Percentiles rank a stretch among this genome's conserved stretches.
Conservation (phyloP, 2,797 vertebrate species). For the Adelosebastes latens region DNA sequence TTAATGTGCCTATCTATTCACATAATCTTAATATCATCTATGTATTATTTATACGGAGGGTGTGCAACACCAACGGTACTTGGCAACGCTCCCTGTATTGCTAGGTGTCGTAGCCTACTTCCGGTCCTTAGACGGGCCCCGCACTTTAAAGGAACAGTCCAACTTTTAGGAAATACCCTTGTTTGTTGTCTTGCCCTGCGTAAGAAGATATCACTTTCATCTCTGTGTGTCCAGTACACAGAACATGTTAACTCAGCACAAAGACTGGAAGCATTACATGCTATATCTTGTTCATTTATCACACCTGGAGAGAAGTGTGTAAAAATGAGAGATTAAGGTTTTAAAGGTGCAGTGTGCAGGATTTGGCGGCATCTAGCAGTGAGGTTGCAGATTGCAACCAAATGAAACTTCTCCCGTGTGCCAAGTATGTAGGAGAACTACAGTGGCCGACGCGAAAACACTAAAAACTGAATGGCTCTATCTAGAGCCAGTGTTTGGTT, state of each 20-base stretch:
- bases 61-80: neutral
- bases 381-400: neutral
- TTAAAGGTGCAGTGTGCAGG: neutral
- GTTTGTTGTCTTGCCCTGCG: neutral
- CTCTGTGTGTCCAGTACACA: neutral
- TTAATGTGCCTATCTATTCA: neutral
- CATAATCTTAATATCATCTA: neutral
- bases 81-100: neutral
- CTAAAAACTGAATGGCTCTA: too few relatives aligned
- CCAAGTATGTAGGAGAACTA: neutral
- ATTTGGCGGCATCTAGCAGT: neutral
- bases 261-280: neutral
- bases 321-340: neutral
- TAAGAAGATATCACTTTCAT: neutral
- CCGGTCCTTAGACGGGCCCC: neutral
- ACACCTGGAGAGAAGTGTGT: neutral
- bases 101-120: neutral
- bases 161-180: constrained; percentile 21
- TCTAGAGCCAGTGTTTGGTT: too few relatives aligned
- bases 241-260: neutral
- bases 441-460: too few relatives aligned
- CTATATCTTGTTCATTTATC: neutral
- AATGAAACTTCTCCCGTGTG: neutral
- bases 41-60: neutral
- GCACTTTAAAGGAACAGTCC: constrained; percentile 28